Base-by-base conservation (phyloP, 2,888 invertebrate genomes). In the Bellardia bayeri region DNA sequence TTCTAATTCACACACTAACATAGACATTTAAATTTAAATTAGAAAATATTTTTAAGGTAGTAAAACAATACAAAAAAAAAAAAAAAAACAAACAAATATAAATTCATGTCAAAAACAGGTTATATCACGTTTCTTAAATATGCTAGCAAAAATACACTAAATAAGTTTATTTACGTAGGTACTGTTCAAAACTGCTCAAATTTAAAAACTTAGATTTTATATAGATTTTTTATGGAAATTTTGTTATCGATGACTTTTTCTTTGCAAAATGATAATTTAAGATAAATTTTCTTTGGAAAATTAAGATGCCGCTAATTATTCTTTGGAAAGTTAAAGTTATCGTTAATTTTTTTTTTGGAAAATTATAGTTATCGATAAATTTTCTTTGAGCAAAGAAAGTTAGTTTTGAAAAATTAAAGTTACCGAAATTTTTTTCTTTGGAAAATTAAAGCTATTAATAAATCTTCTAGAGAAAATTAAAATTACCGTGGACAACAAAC, bases 21-120 rank as follows among this genome's bases (percentile, higher is more conserved):
- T 42, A 64, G 13, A 13, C 16, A 66, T 23, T 9, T 6, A 16
- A 66, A 66, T 66, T 64, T 64, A 64, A 64, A 64, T 64, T 64
- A 40, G 9, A 66, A 45, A 16, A 23, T 33, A 45, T 33, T 45
- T 66, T 66, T 66, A 23, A 66, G 14, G n/a, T 64, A 23, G 23
- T 23, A 42, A 9, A 42, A 42, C 42, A 23, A 66, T 16, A 66
- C 16, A 23, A 2, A 63, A 1, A 63, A 63, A 3, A 14, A 37
- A 30, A 2, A 63, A 3, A 14, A 37, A 30, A 2, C 0, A 33
- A 33, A 4, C 11, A 30, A 16, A 63, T 33, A n/a, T 8, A 40
- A 40, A n/a, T 33, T 4, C 33, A 33, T 63, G 63, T 40, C 63
- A 63, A 4, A 37, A 63, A 63, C 63, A 40, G 40, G 7, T 3